Conservation (phyloP, 1,140 invertebrate species). For the Lepidotrigona ventralis region DNA sequence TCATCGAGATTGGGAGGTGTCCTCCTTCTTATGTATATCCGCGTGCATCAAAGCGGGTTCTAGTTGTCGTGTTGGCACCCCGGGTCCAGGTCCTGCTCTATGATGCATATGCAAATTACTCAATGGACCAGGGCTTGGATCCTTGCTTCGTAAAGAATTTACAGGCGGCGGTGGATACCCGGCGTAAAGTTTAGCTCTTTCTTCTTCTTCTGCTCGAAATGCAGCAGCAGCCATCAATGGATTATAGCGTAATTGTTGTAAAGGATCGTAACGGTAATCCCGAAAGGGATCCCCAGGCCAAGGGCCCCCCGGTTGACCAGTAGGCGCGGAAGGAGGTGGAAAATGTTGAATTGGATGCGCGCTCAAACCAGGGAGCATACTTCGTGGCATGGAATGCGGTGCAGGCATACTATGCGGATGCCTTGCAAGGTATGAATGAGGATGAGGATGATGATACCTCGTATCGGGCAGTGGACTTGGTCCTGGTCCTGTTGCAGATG, state of each 20-base stretch:
- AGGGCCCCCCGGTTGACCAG: slow-evolving; percentile 81
- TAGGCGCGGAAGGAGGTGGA: slow-evolving; percentile 73
- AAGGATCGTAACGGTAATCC: slow-evolving; percentile 85
- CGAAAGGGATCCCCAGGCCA: slow-evolving; percentile 83
- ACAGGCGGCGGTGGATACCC: slow-evolving; percentile 83
- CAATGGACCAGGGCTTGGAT: slow-evolving; percentile 82
- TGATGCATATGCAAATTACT: slow-evolving; percentile 79
- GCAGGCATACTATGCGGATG: slow-evolving; percentile 77
- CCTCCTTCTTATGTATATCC: slow-evolving; percentile 80
- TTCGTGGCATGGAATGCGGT: slow-evolving; percentile 78
- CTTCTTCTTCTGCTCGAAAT: slow-evolving; percentile 85
- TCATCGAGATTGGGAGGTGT: slow-evolving; percentile 79
- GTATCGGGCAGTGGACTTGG: slow-evolving; percentile 76
- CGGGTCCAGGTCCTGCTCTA: slow-evolving; percentile 76
- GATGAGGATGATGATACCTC: slow-evolving; percentile 73
- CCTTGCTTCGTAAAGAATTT: slow-evolving; percentile 81
- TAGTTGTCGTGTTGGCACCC: slow-evolving; percentile 65
- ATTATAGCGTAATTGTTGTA: slow-evolving; percentile 85
- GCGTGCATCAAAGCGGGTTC: slow-evolving; percentile 73
- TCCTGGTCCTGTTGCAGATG: slow-evolving; percentile 51
- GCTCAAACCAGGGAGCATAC: slow-evolving; percentile 79
- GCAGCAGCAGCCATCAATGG: slow-evolving; percentile 86
- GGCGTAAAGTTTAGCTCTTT: slow-evolving; percentile 86
- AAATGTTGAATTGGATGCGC: slow-evolving; percentile 82
- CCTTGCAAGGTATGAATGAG: slow-evolving; percentile 73